Percentiles rank a stretch among this genome's conserved stretches.
Evolutionary conservation across 2,113 vertebrate genomes (phyloP).

Genomic region (Strix aluco): DNA sequence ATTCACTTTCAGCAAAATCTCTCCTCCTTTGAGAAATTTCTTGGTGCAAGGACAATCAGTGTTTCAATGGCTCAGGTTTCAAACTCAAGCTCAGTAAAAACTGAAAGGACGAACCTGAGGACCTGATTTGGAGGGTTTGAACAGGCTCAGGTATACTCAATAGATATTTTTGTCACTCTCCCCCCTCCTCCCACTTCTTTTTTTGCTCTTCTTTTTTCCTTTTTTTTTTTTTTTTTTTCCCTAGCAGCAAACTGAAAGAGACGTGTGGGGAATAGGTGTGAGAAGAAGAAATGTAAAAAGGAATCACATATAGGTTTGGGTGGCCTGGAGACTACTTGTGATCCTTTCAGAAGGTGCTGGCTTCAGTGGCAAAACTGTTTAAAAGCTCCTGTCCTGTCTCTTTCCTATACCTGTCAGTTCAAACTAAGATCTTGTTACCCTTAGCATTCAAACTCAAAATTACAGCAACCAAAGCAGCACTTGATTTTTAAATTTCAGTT

Average conservation of each 20-base stretch:
- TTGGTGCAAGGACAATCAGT: background rate
- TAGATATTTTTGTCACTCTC: background rate
- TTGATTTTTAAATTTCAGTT: background rate
- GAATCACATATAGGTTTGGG: background rate
- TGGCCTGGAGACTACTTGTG: background rate
- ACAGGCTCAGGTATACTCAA: background rate
- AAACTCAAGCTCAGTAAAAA: background rate
- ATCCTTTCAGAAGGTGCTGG: background rate
- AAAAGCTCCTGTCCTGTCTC: background rate
- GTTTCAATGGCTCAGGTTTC: background rate
- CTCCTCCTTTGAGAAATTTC: background rate
- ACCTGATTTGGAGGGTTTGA: background rate
- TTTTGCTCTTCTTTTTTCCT: background rate
- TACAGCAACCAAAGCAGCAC: background rate
- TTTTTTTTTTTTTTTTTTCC: background rate
- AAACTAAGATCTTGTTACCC: background rate
- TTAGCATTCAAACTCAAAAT: background rate
- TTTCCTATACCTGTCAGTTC: background rate
- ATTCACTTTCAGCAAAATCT: background rate
- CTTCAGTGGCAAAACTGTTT: background rate
- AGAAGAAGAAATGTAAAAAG: background rate
- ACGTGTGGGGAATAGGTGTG: background rate
- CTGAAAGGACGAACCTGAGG: background rate
- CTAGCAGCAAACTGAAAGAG: background rate
- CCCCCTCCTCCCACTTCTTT: rapidly evolving